Conservation (phyloP, 2,797 vertebrate species). For the Manis pentadactyla region DNA sequence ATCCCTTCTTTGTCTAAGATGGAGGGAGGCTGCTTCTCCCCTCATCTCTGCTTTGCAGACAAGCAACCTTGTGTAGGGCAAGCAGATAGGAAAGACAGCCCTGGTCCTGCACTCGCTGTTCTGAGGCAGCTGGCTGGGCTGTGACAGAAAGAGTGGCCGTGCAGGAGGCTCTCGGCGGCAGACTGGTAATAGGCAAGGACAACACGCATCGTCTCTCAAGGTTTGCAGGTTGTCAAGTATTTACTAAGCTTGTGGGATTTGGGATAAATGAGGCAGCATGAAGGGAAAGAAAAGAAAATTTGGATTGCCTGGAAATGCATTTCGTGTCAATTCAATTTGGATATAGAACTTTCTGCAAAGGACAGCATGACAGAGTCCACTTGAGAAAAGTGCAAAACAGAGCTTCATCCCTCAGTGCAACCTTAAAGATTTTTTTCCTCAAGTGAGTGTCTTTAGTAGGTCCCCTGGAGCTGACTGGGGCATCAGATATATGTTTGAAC, state of each 20-base stretch:
- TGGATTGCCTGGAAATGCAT: background rate
- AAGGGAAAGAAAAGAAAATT: background rate
- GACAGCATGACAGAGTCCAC: background rate
- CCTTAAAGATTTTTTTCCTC: background rate
- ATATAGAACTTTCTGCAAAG: slow-evolving; percentile 2
- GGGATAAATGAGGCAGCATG: background rate
- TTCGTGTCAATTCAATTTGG: background rate
- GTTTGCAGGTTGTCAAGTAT: background rate
- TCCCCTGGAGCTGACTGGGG: background rate
- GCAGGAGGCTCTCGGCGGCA: background rate
- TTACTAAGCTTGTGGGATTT: background rate
- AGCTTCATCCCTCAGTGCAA: background rate
- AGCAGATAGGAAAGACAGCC: background rate
- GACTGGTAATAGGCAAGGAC: background rate
- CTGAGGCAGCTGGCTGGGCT: background rate
- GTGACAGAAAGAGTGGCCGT: background rate
- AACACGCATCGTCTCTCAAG: background rate
- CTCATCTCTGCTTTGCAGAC: background rate
- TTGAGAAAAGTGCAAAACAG: background rate
- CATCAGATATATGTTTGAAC: background rate
- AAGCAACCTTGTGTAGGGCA: background rate
- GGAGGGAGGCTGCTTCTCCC: background rate
- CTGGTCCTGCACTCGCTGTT: background rate
- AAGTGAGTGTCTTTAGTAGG: background rate
- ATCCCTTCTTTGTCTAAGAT: background rate